A percentile compares a stretch with the other conserved stretches of the same genome.
Conservation (phyloP, 2,113 vertebrate species). For the Phoenicopterus ruber region DNA sequence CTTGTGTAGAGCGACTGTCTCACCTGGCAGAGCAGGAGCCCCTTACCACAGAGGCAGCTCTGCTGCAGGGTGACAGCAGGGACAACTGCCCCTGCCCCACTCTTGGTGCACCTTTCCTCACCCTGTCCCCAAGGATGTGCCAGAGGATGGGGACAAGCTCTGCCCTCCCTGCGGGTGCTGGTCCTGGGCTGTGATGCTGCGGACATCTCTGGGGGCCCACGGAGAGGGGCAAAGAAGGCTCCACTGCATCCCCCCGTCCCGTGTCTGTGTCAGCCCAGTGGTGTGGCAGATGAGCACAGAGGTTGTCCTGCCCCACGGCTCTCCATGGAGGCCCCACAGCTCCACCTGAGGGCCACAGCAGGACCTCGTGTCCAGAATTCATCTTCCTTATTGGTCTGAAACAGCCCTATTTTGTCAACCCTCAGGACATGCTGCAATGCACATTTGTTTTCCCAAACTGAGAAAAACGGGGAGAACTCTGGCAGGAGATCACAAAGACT, state of each 20-base stretch:
- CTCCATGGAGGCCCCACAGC: neutral
- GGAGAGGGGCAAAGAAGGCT: neutral
- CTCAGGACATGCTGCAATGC: neutral
- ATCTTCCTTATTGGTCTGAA: neutral
- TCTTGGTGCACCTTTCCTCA: neutral
- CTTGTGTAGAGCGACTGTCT: rapidly evolving
- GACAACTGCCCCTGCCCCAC: neutral
- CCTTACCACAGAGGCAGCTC: rapidly evolving
- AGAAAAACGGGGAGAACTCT: constrained; percentile 61
- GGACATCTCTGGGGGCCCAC: neutral
- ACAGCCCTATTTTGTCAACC: neutral
- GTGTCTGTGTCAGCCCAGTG: rapidly evolving
- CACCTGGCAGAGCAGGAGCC: neutral
- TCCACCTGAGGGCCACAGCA: neutral
- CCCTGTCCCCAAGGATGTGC: neutral
- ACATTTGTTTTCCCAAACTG: constrained; percentile 61
- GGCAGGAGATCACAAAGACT: constrained; percentile 64
- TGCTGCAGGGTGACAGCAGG: rapidly evolving
- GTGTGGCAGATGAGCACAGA: neutral
- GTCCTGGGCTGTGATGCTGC: neutral
- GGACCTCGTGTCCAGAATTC: neutral
- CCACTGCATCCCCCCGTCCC: rapidly evolving
- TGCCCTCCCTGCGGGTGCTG: rapidly evolving
- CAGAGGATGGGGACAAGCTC: neutral
- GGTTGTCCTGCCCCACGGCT: neutral